Evolutionary conservation across 2,113 vertebrate species (phyloP).

Genomic region (Chlorodrepanis virens): DNA sequence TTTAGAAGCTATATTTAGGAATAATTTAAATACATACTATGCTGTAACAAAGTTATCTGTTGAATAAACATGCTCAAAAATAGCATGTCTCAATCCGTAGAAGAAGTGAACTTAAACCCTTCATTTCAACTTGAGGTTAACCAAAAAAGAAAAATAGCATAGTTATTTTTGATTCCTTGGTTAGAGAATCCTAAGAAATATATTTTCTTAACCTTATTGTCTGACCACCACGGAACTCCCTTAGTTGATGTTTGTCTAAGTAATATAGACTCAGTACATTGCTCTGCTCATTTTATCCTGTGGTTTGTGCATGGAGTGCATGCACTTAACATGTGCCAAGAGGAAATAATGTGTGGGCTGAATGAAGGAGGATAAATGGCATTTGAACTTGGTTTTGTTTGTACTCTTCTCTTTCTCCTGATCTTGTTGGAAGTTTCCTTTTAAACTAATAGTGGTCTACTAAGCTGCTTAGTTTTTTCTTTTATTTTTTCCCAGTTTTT

Average conservation of each 20-base stretch:
- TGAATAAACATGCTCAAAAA: slow-evolving; percentile 52
- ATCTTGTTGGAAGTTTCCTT: background rate
- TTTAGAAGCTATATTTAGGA: slow-evolving; percentile 13
- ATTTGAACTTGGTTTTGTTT: background rate
- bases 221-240: background rate
- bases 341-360: background rate
- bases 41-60: background rate
- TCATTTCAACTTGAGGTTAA: slow-evolving; percentile 50
- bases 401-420: background rate
- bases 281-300: slow-evolving; percentile 10
- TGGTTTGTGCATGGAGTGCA: background rate
- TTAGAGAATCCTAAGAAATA: background rate
- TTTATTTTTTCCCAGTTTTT: background rate
- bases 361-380: background rate
- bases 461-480: background rate
- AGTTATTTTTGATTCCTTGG: slow-evolving; percentile 5
- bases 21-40: background rate
- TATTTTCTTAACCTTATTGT: slow-evolving; percentile 14
- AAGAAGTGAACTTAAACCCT: slow-evolving; percentile 10
- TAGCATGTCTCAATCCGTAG: background rate
- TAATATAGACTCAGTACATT: background rate
- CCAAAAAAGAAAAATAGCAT: slow-evolving; percentile 16
- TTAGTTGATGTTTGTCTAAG: slow-evolving; percentile 31
- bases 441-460: background rate
- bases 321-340: background rate